Conservation (phyloP, 1,140 invertebrate genomes). For the Cyrtorhinus lividipennis region DNA sequence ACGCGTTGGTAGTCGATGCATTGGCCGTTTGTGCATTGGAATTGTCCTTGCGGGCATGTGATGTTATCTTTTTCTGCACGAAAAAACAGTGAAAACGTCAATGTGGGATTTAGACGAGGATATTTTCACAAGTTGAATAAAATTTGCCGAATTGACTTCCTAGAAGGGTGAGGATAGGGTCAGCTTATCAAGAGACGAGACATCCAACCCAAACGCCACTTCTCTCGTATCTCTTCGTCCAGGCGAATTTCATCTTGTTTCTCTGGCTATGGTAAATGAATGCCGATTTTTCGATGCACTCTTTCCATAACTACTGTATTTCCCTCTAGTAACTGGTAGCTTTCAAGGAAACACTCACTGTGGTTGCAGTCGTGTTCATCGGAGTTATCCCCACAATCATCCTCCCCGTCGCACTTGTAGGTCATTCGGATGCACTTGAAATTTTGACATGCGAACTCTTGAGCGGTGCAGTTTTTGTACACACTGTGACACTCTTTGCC, state of each 20-base stretch:
- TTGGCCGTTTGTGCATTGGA: conserved; percentile 68
- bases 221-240: too few species aligned
- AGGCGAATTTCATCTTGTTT: too few species aligned
- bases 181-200: too few species aligned
- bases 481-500: conserved; percentile 72
- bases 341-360: neutral
- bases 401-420: conserved; percentile 79
- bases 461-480: conserved; percentile 60
- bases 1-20: conserved; percentile 77
- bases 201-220: conserved; percentile 26
- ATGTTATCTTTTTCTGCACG: conserved; percentile 45
- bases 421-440: conserved; percentile 82
- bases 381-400: conserved; percentile 80
- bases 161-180: too few species aligned
- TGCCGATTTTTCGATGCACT: too few species aligned
- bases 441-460: conserved; percentile 88
- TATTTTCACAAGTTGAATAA: too few species aligned
- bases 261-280: too few species aligned
- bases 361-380: conserved; percentile 59
- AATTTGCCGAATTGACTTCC: too few species aligned
- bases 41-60: conserved; percentile 63
- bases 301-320: too few species aligned
- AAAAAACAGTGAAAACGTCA: conserved; percentile 20
- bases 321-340: neutral
- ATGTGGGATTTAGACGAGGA: too few species aligned